Conservation (phyloP, 2,888 invertebrate species). For the Eilema sororculum region DNA sequence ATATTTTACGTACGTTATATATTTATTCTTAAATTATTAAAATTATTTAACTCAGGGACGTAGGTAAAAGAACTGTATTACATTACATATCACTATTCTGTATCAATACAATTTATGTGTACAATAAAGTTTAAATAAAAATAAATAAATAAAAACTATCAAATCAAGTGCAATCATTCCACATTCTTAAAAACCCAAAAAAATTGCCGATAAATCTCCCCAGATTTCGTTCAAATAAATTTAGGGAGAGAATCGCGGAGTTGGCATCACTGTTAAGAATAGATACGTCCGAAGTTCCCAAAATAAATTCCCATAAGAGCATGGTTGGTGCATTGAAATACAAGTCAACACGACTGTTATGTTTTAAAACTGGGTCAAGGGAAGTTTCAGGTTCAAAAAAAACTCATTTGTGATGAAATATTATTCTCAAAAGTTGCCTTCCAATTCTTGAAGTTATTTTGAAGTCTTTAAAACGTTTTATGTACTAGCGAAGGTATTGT, state of each 20-base stretch:
- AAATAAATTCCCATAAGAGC: slow-evolving; percentile 3
- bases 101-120: too few relatives aligned
- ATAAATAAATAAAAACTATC: too few relatives aligned
- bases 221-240: neutral
- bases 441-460: neutral
- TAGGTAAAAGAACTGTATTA: too few relatives aligned
- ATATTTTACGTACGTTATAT: too few relatives aligned
- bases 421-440: neutral
- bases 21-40: neutral
- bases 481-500: neutral
- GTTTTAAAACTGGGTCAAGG: slow-evolving; percentile 30
- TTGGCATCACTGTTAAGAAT: slow-evolving; percentile 1
- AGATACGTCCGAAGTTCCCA: neutral
- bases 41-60: too few relatives aligned
- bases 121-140: too few relatives aligned
- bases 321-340: slow-evolving; percentile 18
- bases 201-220: neutral
- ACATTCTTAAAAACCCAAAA: neutral
- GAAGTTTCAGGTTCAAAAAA: slow-evolving; percentile 14
- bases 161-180: too few relatives aligned
- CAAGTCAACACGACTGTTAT: slow-evolving; percentile 9
- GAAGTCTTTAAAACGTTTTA: neutral
- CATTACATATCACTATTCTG: too few relatives aligned
- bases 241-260: neutral
- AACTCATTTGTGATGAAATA: neutral